Evolutionary conservation across 2,888 invertebrate genomes (phyloP), one percentile per base, ranked within the genome.

Genomic region (Leptinotarsa haldemani): DNA sequence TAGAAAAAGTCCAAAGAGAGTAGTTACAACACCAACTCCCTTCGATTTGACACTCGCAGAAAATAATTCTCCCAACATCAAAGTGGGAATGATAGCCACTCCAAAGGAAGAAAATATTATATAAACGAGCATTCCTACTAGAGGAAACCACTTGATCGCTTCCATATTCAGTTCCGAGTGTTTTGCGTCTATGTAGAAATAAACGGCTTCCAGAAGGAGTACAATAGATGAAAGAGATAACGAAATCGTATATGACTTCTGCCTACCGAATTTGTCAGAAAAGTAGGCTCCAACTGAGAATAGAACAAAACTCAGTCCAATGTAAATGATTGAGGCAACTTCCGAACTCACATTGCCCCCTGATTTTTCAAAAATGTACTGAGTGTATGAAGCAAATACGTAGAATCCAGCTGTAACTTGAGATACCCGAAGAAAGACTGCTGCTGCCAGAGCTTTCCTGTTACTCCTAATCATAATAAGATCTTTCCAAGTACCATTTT

Each of bases 31-130:
- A 16, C 78, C 76, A 18, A 83, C 46, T 0, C 80, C 84, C 75
- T 84, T 83, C 0, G 79, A 75, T 74, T 84, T 84, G 12, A 85
- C 81, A 70, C 82, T 83, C 1, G 83, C 80, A 5, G 84, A 83
- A 71, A 84, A 85, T 22, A 85, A 71, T 76, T 85, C 85, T 4
- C 84, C 82, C n/a, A 82, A 65, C 79, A 85, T 81, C 47, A 84
- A 71, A 7, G 81, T 82, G 13, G 85, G 84, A 9, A 84, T 80
- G 7, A 82, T 76, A 15, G 82, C 83, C 20, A 84, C 63, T 22
- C 84, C 84, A 15, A 79, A 75, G 7, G 82, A 80, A 75, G 58
- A 83, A 3, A 78, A 70, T 13, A 81, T 13, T 3, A 83, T 77
- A 73, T 78, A 85, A 1, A 77, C 4, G 1, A 85, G 71, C 81